Evolutionary conservation across 2,888 invertebrate genomes (phyloP).

Genomic region (Nesidiocoris tenuis): DNA sequence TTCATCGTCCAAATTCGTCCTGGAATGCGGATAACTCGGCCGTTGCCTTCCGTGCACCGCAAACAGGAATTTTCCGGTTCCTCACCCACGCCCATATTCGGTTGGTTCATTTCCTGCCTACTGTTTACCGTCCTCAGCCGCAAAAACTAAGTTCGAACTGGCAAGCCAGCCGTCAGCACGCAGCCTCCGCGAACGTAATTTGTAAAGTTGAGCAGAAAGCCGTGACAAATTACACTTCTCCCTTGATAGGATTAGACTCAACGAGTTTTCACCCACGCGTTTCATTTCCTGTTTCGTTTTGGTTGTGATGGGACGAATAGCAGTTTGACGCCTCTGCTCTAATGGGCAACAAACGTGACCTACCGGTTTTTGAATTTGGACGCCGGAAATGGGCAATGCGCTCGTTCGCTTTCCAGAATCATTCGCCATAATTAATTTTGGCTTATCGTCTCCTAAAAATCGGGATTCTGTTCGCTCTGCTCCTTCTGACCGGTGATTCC

Average conservation of each 20-base stretch:
- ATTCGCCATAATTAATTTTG: too few relatives aligned
- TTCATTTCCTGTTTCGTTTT: background rate
- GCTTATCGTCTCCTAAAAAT: too few relatives aligned
- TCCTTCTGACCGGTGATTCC: too few relatives aligned
- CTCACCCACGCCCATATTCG: background rate
- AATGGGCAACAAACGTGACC: too few relatives aligned
- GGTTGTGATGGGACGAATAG: background rate
- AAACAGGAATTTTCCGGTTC: too few relatives aligned
- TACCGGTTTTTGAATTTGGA: too few relatives aligned
- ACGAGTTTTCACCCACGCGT: background rate
- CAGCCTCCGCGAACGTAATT: conserved; percentile 24
- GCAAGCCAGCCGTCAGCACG: background rate
- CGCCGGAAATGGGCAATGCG: too few relatives aligned
- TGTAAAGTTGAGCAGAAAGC: conserved; percentile 23
- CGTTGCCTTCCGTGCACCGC: too few relatives aligned
- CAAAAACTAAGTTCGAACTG: background rate
- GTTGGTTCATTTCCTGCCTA: background rate
- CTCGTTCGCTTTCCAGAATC: too few relatives aligned
- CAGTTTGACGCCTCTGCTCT: background rate
- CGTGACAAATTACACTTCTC: background rate
- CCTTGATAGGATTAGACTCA: background rate
- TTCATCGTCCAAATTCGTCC: too few relatives aligned
- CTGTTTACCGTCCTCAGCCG: background rate
- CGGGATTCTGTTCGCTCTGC: too few relatives aligned
- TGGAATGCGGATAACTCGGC: too few relatives aligned